These are phyloP conservation scores for Colossoma macropomum DNA, from an alignment of 2,113 vertebrate species.

Conservation along the genomic window DNA sequence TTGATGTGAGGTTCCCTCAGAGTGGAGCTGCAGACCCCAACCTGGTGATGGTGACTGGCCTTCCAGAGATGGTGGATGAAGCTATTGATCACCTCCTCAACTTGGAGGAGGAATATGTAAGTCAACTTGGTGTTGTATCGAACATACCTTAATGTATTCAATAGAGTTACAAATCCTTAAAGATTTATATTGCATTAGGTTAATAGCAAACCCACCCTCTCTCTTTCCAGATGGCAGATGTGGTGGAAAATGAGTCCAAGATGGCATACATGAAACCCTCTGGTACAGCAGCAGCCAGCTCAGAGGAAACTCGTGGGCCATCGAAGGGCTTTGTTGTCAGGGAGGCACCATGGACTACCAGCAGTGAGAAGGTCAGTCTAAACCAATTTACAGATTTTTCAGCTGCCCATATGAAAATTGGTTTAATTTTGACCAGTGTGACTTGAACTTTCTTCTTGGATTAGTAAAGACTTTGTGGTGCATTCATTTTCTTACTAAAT, in stretches of 20 bases:
- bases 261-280: conserved; percentile 91
- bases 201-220: neutral
- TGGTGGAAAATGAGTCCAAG: conserved; percentile 91
- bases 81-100: conserved; percentile 98
- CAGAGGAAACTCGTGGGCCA: conserved; percentile 84
- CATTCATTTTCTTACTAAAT: conserved; percentile 40
- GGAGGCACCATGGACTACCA: conserved; percentile 93
- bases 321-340: conserved; percentile 98
- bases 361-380: conserved; percentile 85
- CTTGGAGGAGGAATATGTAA: conserved; percentile 96
- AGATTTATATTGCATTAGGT: too few species aligned
- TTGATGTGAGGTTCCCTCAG: conserved; percentile 97
- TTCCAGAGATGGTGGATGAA: conserved; percentile 95
- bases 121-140: conserved; percentile 49
- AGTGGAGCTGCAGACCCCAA: conserved; percentile 92
- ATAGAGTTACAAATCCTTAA: too few species aligned
- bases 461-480: too few species aligned
- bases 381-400: neutral
- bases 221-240: conserved; percentile 85
- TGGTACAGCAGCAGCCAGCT: conserved; percentile 71
- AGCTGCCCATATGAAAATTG: neutral
- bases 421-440: too few species aligned
- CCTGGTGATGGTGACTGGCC: conserved; percentile 92
- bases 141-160: neutral
- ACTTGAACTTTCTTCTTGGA: too few species aligned